phyloP scores from a whole-genome alignment of 2,888 invertebrate genomes.

The Mechanitis mazaeus region DNA sequence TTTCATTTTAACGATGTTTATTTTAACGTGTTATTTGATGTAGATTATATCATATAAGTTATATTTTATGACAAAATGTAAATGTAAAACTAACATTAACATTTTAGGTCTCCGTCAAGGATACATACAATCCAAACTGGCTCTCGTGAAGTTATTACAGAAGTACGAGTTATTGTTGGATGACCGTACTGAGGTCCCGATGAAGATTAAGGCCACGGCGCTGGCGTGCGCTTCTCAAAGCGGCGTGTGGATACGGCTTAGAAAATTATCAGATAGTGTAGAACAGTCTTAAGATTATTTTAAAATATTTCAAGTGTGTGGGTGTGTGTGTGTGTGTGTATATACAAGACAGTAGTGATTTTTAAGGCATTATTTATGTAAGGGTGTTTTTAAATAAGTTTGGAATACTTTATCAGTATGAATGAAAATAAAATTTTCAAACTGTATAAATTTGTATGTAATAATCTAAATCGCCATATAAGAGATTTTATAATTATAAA shows the following conservation, averaged over 20 bases:
- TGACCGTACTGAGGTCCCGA: conserved; percentile 52
- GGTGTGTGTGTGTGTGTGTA: background rate
- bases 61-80: background rate
- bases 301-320: conserved; percentile 14
- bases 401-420: background rate
- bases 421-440: background rate
- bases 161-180: conserved; percentile 56
- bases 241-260: conserved; percentile 60
- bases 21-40: background rate
- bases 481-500: too few species aligned
- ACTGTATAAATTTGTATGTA: background rate
- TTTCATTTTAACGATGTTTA: background rate
- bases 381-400: too few species aligned
- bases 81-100: background rate
- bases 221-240: conserved; percentile 57
- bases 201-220: conserved; percentile 52
- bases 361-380: too few species aligned
- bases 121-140: conserved; percentile 67
- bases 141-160: conserved; percentile 56
- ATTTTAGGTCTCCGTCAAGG: conserved; percentile 64
- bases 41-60: background rate
- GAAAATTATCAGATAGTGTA: conserved; percentile 33
- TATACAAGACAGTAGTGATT: background rate
- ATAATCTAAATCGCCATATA: too few species aligned
- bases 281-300: conserved; percentile 8